Percentiles rank a stretch among this genome's conserved stretches.
These are phyloP conservation scores for Clunio marinus DNA, from an alignment of 2,888 invertebrate species.

Conservation along the genomic window DNA sequence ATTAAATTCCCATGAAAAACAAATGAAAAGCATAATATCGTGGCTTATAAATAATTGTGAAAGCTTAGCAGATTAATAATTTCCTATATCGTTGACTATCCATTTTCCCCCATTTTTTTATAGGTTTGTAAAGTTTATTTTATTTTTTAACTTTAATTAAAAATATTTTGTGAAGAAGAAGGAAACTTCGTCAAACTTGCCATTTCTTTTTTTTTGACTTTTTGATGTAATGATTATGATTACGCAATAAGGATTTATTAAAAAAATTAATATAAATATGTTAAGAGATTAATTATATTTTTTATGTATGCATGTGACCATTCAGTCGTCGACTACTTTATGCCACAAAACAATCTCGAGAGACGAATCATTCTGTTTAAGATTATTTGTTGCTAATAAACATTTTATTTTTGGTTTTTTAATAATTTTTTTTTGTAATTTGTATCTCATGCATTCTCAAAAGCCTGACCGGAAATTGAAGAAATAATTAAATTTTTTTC, in stretches of 20 bases:
- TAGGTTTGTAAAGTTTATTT: neutral
- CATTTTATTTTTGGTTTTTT: neutral
- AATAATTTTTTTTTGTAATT: no score
- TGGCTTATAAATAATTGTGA: neutral
- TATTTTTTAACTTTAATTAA: neutral
- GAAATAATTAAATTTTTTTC: no score
- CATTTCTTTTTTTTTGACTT: neutral
- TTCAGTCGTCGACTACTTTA: no score
- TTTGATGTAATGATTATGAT: neutral
- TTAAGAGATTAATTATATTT: neutral
- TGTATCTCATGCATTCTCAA: no score
- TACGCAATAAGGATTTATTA: slow-evolving; percentile 14
- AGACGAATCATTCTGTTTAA: neutral
- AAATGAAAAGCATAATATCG: neutral
- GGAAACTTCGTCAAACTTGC: slow-evolving; percentile 13
- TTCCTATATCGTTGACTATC: neutral
- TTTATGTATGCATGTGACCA: no score
- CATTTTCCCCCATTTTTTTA: no score
- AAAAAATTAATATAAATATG: neutral
- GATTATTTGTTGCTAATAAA: no score
- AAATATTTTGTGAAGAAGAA: slow-evolving; percentile 12
- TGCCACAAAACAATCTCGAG: neutral
- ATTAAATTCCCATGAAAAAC: no score
- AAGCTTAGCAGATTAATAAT: no score
- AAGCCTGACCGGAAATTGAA: no score